Evolutionary conservation across 2,113 vertebrate species (phyloP), one percentile per base, ranked within the genome.

Genomic region (Polypterus senegalus): DNA sequence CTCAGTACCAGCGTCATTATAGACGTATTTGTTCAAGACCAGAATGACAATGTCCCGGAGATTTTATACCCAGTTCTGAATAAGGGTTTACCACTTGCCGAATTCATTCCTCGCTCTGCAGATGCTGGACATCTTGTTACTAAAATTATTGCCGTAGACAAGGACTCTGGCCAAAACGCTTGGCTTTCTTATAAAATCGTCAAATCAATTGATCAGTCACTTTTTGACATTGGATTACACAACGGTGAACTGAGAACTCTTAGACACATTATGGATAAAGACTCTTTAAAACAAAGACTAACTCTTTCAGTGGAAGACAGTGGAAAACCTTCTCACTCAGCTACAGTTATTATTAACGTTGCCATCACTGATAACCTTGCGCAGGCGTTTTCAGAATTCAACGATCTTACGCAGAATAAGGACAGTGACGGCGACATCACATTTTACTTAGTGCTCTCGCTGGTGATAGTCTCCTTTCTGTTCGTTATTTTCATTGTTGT

Each of bases 81-180:
- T 44, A 53, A 9, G 6, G 63, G 47, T 8, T 60, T 60, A 55
- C 47, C 61, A 11, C 52, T 67, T 46, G 54, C 56, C 58, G 65
- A 67, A 62, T 63, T 68, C 52, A 66, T 68, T 49, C 63, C 69
- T 60, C 65, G 68, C 44, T 68, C 66, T 56, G 54, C 62, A 46
- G 62, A 54, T 54, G 49, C 47, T 47, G 62, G 62, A 7, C 58
- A 63, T 57, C 49, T 65, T 9, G 58, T 65, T 69, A 92, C 89
- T 66, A 94, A 92, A 80, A 86, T 93, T 62, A 81, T 83, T 66
- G 92, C 95, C 56, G 90, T 92, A 75, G 95, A 97, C 66, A 85
- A 85, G 3, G 94, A 97, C 69, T 92, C 93, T 4, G 93, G 92
- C 52, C 88, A 93, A 71, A 98, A 97, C n/a, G n/a, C n/a, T n/a